phyloP scores from a whole-genome alignment of 2,888 invertebrate species.

The Lasioglossum pauxillum region DNA sequence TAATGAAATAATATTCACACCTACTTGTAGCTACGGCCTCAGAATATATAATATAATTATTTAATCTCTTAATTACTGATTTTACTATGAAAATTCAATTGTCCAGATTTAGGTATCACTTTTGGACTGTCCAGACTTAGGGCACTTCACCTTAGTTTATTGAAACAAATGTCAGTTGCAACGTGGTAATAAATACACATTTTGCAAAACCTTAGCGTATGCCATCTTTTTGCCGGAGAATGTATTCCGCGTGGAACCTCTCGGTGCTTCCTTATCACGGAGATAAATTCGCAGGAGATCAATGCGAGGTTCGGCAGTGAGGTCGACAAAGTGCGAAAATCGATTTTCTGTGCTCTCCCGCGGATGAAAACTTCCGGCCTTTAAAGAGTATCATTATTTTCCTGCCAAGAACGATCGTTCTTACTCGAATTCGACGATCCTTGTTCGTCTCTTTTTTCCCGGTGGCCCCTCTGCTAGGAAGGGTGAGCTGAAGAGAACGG shows the following conservation, averaged over 20 bases:
- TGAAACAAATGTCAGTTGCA: neutral
- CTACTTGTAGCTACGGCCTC: too few relatives aligned
- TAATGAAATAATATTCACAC: too few relatives aligned
- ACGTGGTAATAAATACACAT: neutral
- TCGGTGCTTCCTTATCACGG: neutral
- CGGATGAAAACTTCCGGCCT: slow-evolving; percentile 77
- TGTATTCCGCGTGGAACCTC: neutral
- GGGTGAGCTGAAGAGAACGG: neutral
- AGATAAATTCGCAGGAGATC: slow-evolving; percentile 44
- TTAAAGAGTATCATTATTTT: slow-evolving; percentile 82
- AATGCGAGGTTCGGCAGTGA: slow-evolving; percentile 37
- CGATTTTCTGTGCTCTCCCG: slow-evolving; percentile 72
- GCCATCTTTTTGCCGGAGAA: neutral
- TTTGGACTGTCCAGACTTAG: too few relatives aligned
- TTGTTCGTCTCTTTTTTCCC: slow-evolving; percentile 22
- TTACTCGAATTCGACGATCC: slow-evolving; percentile 57
- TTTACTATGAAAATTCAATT: too few relatives aligned
- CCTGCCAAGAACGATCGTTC: slow-evolving; percentile 71
- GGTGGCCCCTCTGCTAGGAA: neutral
- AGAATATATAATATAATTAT: too few relatives aligned
- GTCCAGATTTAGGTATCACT: too few relatives aligned
- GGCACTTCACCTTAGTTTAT: too few relatives aligned
- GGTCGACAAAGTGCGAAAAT: slow-evolving; percentile 76
- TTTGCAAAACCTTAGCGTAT: neutral
- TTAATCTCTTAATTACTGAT: too few relatives aligned